Percentiles rank a stretch among this genome's conserved stretches.
phyloP scores from a whole-genome alignment of 1,140 invertebrate genomes.

The Rhagoletis zephyria region DNA sequence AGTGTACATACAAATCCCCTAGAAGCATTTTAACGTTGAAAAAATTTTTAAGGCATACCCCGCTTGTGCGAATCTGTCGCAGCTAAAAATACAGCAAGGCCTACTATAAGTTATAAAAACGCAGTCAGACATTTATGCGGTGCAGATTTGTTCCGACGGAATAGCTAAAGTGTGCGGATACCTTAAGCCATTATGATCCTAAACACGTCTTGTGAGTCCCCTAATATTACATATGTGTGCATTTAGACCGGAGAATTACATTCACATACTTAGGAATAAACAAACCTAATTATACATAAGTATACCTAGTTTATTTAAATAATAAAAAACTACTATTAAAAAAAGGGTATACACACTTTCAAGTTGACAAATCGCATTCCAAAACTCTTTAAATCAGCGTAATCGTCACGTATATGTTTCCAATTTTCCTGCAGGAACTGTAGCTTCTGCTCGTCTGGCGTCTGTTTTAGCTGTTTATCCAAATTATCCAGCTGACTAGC shows the following conservation, averaged over 20 bases:
- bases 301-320: too few relatives aligned
- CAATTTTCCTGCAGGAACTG: constrained; percentile 78
- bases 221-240: too few relatives aligned
- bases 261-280: too few relatives aligned
- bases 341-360: constrained; percentile 68
- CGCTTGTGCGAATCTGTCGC: too few relatives aligned
- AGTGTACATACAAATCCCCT: constrained; percentile 60
- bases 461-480: constrained; percentile 76
- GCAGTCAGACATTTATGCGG: too few relatives aligned
- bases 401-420: constrained; percentile 77
- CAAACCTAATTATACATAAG: too few relatives aligned
- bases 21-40: too few relatives aligned
- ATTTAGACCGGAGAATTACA: background rate
- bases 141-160: constrained; percentile 74
- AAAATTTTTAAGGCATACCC: too few relatives aligned
- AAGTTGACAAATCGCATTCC: constrained; percentile 82
- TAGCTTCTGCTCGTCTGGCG: constrained; percentile 75
- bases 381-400: constrained; percentile 76
- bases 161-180: constrained; percentile 85
- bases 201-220: background rate
- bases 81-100: too few relatives aligned
- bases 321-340: background rate
- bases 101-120: too few relatives aligned
- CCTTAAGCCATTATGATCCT: constrained; percentile 78
- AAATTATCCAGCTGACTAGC: constrained; percentile 80